A percentile compares a stretch with the other conserved stretches of the same genome.
These are phyloP conservation scores for Calliscelio sp. DNA, from an alignment of 2,888 invertebrate species.

Conservation along the genomic window DNA sequence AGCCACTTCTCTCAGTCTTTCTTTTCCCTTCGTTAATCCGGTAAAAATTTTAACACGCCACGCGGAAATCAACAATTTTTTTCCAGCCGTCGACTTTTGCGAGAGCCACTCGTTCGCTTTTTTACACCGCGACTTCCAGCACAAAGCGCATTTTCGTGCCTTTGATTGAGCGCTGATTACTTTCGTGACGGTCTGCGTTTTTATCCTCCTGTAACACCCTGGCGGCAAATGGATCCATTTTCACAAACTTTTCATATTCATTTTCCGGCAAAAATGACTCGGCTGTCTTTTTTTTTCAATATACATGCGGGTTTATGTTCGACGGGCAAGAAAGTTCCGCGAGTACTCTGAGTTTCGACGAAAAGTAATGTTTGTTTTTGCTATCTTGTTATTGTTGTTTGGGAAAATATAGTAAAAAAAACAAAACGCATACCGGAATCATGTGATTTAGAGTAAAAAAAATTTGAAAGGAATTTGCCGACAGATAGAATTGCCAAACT, in stretches of 20 bases:
- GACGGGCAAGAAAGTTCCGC: neutral
- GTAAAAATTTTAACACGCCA: conserved; percentile 65
- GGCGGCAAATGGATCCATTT: neutral
- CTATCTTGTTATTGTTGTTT: too few species aligned
- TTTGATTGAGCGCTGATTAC: conserved; percentile 35
- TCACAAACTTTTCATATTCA: conserved; percentile 11
- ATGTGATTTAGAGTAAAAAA: too few species aligned
- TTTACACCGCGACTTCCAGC: neutral
- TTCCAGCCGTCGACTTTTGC: neutral
- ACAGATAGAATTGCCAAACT: too few species aligned
- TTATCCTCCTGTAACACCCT: neutral
- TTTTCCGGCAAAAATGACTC: neutral
- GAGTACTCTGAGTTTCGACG: neutral
- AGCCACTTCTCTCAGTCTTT: conserved; percentile 45
- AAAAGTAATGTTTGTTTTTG: neutral
- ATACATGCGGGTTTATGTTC: neutral
- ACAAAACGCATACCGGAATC: too few species aligned
- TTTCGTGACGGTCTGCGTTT: conserved; percentile 14
- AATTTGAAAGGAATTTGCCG: too few species aligned
- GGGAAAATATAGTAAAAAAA: too few species aligned
- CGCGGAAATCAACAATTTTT: conserved; percentile 57
- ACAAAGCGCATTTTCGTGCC: conserved; percentile 33
- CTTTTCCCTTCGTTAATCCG: conserved; percentile 61
- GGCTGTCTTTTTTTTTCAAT: conserved; percentile 1
- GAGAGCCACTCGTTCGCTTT: conserved; percentile 9